Conservation (phyloP, 2,113 vertebrate genomes). For the Mus musculus region GRCm39 chr5:65753001-65753500, state of each 20-base stretch:
- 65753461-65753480: conserved; percentile 80
- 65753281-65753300: conserved; percentile 85
- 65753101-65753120: conserved; percentile 55
- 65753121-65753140: conserved; percentile 80
- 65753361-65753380: conserved; percentile 87
- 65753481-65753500: conserved; percentile 74
- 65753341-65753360: conserved; percentile 88
- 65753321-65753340: conserved; percentile 85
- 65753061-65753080: conserved; percentile 76
- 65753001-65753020: conserved; percentile 80
- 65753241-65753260: conserved; percentile 88
- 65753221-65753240: conserved; percentile 84
- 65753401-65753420: conserved; percentile 88
- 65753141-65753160: conserved; percentile 82
- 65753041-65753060: conserved; percentile 77
- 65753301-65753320: conserved; percentile 88
- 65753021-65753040: conserved; percentile 80
- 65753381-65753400: conserved; percentile 87
- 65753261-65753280: conserved; percentile 86
- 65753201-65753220: conserved; percentile 83
- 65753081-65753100: conserved; percentile 75
- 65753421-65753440: conserved; percentile 84
- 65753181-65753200: conserved; percentile 83
- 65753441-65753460: conserved; percentile 83
- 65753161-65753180: conserved; percentile 77